phyloP scores from a whole-genome alignment of 2,888 invertebrate genomes.

The Cheilosia impressa region DNA sequence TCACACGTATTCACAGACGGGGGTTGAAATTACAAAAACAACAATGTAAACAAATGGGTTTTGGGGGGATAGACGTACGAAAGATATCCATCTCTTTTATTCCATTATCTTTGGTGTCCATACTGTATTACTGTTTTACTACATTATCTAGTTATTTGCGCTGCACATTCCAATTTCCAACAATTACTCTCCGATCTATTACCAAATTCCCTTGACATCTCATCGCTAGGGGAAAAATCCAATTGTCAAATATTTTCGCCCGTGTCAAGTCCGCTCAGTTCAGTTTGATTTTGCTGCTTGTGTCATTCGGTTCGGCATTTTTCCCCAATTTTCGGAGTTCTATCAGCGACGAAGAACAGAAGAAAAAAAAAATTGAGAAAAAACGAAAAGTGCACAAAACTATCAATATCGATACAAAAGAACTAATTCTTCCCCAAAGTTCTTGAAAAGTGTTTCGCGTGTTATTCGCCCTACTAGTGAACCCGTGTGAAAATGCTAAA shows the following conservation, averaged over 20 bases:
- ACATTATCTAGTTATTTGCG: neutral
- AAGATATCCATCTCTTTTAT: too few relatives aligned
- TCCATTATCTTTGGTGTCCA: too few relatives aligned
- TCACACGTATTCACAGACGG: too few relatives aligned
- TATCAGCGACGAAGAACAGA: slow-evolving; percentile 56
- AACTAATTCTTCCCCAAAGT: slow-evolving; percentile 33
- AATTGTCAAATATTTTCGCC: slow-evolving; percentile 66
- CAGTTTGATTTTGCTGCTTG: slow-evolving; percentile 70
- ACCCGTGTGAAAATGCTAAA: slow-evolving; percentile 58
- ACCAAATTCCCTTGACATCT: neutral
- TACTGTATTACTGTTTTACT: neutral
- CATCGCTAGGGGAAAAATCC: slow-evolving; percentile 27
- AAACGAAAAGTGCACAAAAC: slow-evolving; percentile 45
- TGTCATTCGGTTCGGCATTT: slow-evolving; percentile 65
- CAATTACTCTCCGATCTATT: slow-evolving; percentile 32
- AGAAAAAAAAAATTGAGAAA: slow-evolving; percentile 3
- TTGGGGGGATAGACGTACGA: too few relatives aligned
- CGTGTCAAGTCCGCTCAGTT: slow-evolving; percentile 49
- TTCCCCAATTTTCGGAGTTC: slow-evolving; percentile 45
- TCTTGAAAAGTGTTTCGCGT: slow-evolving; percentile 41
- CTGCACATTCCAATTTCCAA: neutral
- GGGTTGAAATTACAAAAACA: too few relatives aligned
- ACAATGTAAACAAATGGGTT: too few relatives aligned
- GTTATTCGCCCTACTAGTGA: slow-evolving; percentile 23
- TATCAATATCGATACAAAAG: slow-evolving; percentile 48